A percentile compares a stretch with the other conserved stretches of the same genome.
Evolutionary conservation across 2,888 invertebrate genomes (phyloP).

Genomic region (Melanostoma scalare): DNA sequence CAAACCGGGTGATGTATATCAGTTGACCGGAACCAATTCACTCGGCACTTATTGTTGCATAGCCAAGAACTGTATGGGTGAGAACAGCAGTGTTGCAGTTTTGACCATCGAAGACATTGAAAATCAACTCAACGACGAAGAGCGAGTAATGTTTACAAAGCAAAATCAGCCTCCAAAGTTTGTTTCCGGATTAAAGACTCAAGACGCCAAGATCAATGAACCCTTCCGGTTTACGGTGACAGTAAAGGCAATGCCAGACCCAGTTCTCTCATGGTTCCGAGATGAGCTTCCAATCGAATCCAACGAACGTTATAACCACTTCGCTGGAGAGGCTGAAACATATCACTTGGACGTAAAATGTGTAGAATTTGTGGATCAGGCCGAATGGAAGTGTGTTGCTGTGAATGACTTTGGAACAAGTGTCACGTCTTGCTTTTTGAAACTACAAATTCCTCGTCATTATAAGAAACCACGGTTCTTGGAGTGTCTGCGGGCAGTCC

Average conservation of each 20-base stretch:
- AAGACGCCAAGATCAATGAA: conserved; percentile 92
- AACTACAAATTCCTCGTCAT: conserved; percentile 92
- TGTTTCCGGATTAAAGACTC: conserved; percentile 90
- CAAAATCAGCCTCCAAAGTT: conserved; percentile 93
- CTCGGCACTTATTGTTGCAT: conserved; percentile 94
- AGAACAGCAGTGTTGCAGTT: conserved; percentile 92
- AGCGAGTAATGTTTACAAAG: conserved; percentile 85
- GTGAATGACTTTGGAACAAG: conserved; percentile 95
- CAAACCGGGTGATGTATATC: conserved; percentile 95
- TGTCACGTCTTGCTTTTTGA: conserved; percentile 92
- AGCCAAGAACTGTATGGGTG: conserved; percentile 95
- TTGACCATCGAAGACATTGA: conserved; percentile 95
- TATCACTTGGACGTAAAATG: conserved; percentile 88
- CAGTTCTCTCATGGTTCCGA: conserved; percentile 92
- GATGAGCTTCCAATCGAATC: conserved; percentile 91
- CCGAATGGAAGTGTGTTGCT: conserved; percentile 96
- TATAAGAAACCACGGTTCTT: conserved; percentile 94
- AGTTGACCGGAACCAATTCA: conserved; percentile 94
- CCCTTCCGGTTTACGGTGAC: conserved; percentile 90
- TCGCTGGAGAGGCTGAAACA: conserved; percentile 87
- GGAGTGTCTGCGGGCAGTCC: conserved; percentile 91
- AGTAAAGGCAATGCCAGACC: conserved; percentile 91
- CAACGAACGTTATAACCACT: conserved; percentile 87
- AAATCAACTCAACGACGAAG: conserved; percentile 93
- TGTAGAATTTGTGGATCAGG: conserved; percentile 92